A percentile compares a stretch with the other conserved stretches of the same genome.
These are phyloP conservation scores for Sylvia borin DNA, from an alignment of 2,797 vertebrate species.

Conservation along the genomic window DNA sequence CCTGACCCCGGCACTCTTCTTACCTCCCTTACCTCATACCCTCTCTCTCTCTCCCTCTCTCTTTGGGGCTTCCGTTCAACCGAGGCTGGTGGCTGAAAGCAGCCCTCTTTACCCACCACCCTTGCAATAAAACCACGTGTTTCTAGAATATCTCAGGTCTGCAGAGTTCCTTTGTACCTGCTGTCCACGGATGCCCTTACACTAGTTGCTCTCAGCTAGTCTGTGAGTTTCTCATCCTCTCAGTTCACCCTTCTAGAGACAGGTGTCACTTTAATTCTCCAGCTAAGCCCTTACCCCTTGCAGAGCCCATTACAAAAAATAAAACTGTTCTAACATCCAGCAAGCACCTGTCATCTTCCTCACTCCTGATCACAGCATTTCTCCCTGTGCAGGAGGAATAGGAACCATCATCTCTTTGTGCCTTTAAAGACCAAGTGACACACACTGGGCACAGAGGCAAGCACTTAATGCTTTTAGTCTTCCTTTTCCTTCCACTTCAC, in stretches of 20 bases:
- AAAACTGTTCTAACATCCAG: neutral
- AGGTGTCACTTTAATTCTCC: neutral
- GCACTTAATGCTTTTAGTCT: neutral
- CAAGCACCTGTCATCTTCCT: neutral
- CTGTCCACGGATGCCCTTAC: too few relatives aligned
- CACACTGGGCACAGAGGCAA: neutral
- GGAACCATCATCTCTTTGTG: neutral
- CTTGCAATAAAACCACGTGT: too few relatives aligned
- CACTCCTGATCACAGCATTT: neutral
- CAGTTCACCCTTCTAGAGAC: neutral
- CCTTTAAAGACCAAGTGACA: neutral
- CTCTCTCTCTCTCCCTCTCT: too few relatives aligned
- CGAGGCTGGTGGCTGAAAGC: too few relatives aligned
- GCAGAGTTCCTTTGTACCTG: too few relatives aligned
- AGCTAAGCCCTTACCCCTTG: neutral
- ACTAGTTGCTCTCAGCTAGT: neutral
- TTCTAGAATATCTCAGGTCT: too few relatives aligned
- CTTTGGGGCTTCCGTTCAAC: too few relatives aligned
- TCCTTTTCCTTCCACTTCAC: neutral
- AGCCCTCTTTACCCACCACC: too few relatives aligned
- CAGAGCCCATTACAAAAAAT: neutral
- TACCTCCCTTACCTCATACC: too few relatives aligned
- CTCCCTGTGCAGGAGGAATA: neutral
- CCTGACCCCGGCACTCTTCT: too few relatives aligned
- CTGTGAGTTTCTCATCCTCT: neutral